Conservation (phyloP, 2,113 vertebrate genomes). For the Hypanus sabinus region DNA sequence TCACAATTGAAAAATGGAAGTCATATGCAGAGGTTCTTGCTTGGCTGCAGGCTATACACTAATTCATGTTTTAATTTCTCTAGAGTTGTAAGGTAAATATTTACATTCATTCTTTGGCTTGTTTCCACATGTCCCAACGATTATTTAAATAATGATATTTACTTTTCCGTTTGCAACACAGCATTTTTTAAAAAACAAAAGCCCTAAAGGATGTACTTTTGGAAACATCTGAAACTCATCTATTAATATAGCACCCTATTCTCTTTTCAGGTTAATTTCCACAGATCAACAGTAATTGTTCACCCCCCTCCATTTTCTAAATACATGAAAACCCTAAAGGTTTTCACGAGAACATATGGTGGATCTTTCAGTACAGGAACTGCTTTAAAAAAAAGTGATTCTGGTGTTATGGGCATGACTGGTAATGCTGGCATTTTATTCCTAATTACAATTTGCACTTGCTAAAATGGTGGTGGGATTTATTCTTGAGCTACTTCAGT, state of each 20-base stretch:
- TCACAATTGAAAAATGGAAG: constrained; percentile 20
- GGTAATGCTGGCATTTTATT: neutral
- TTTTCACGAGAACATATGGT: neutral
- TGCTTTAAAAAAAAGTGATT: neutral
- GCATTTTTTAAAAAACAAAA: neutral
- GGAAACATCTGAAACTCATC: constrained; percentile 27
- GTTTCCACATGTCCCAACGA: constrained; percentile 19
- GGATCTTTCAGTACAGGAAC: neutral
- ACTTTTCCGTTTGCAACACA: constrained; percentile 9
- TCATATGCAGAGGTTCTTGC: constrained; percentile 19
- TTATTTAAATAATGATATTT: constrained; percentile 36
- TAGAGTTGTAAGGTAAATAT: constrained; percentile 20
- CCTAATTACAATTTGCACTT: neutral
- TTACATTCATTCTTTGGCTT: constrained; percentile 30
- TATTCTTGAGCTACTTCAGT: neutral
- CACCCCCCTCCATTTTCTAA: neutral
- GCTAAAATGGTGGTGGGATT: neutral
- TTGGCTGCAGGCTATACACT: constrained; percentile 25
- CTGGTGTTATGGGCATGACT: neutral
- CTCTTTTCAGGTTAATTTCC: constrained; percentile 16
- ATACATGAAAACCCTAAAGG: constrained; percentile 17
- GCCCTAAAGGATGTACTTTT: constrained; percentile 22
- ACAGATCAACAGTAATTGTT: neutral
- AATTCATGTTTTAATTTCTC: constrained; percentile 24
- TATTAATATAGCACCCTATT: neutral